Percentiles rank a stretch among this genome's conserved stretches.
phyloP scores from a whole-genome alignment of 1,140 invertebrate species.

The Akabosia matsudoensis region DNA sequence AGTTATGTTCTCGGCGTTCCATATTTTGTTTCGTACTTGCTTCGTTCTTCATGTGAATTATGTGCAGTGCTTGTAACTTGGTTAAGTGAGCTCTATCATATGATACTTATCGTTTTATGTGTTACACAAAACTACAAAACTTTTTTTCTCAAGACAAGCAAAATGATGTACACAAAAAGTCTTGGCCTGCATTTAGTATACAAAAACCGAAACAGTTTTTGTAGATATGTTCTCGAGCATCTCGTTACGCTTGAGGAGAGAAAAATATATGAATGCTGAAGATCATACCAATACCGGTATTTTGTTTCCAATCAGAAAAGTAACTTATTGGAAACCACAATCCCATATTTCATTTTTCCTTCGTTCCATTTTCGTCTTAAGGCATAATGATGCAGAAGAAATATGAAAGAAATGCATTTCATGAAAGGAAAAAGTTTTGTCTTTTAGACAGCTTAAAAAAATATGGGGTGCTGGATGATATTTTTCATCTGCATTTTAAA shows the following conservation, averaged over 20 bases:
- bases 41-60: not conserved
- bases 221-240: no score
- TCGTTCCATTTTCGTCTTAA: not conserved
- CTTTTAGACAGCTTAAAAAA: not conserved
- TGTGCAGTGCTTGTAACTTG: not conserved
- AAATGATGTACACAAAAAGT: not conserved
- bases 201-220: no score
- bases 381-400: not conserved
- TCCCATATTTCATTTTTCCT: slow-evolving; percentile 16
- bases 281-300: not conserved
- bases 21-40: not conserved
- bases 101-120: not conserved
- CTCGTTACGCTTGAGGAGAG: not conserved
- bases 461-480: not conserved
- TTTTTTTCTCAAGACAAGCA: not conserved
- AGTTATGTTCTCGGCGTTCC: slow-evolving; percentile 14
- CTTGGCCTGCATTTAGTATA: no score
- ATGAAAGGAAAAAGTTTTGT: not conserved
- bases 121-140: not conserved
- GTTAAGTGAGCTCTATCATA: not conserved
- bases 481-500: not conserved
- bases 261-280: not conserved
- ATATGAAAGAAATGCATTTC: not conserved
- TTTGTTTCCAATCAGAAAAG: slow-evolving; percentile 22
- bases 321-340: slow-evolving; percentile 12